These are phyloP conservation scores for Cybosia mesomella DNA, from an alignment of 2,888 invertebrate species.

Conservation along the genomic window DNA sequence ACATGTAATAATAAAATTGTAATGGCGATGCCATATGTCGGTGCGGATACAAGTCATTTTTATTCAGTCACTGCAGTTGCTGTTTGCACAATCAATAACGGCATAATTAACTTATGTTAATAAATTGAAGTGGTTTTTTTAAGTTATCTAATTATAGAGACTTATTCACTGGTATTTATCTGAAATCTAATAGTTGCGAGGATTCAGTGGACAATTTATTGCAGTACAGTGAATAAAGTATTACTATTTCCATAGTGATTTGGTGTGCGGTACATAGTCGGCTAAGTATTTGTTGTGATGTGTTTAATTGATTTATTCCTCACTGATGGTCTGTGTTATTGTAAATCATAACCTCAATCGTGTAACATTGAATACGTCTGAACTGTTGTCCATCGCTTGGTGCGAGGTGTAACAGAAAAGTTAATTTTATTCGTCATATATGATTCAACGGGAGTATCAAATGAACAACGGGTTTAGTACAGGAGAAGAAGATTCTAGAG, in stretches of 20 bases:
- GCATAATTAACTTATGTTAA: constrained; percentile 21
- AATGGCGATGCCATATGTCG: constrained; percentile 65
- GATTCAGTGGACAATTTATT: constrained; percentile 67
- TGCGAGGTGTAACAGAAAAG: constrained; percentile 70
- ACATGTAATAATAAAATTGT: constrained; percentile 52
- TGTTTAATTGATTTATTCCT: constrained; percentile 60
- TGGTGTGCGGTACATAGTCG: constrained; percentile 53
- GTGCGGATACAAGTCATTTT: constrained; percentile 53
- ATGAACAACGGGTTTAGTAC: constrained; percentile 96
- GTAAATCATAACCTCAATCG: constrained; percentile 80
- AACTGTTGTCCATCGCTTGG: constrained; percentile 69
- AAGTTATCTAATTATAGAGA: constrained; percentile 20
- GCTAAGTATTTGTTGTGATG: constrained; percentile 58
- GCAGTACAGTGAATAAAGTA: constrained; percentile 69
- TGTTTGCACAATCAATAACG: constrained; percentile 11
- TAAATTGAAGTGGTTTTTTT: constrained; percentile 21
- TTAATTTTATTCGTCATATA: constrained; percentile 80
- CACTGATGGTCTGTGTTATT: constrained; percentile 73
- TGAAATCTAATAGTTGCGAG: constrained; percentile 52
- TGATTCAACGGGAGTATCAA: constrained; percentile 87
- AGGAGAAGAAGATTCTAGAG: constrained; percentile 96
- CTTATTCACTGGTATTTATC: constrained; percentile 28
- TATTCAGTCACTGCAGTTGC: constrained; percentile 41
- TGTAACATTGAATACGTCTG: constrained; percentile 78
- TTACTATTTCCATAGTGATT: constrained; percentile 46